phyloP scores from a whole-genome alignment of 2,113 vertebrate genomes.

The Zapornia atra region DNA sequence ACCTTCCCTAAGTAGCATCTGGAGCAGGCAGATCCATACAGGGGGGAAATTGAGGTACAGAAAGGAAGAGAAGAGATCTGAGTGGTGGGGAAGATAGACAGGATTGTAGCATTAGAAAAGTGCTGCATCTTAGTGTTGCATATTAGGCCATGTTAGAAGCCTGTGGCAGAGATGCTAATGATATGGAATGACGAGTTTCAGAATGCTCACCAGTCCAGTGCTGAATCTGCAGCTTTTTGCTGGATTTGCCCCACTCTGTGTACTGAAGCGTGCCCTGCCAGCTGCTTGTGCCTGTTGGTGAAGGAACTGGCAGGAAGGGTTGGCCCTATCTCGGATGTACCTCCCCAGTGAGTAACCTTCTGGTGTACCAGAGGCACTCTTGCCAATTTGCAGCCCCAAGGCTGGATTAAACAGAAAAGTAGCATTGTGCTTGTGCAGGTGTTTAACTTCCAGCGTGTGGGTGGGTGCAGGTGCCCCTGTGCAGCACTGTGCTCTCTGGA shows the following conservation, averaged over 20 bases:
- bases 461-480: background rate
- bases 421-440: background rate
- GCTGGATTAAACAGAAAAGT: background rate
- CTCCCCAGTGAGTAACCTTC: rapidly evolving
- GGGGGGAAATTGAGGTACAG: rapidly evolving
- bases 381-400: background rate
- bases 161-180: background rate
- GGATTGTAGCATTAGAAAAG: background rate
- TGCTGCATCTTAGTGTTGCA: background rate
- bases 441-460: background rate
- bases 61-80: background rate
- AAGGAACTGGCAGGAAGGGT: background rate
- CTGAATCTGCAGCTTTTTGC: background rate
- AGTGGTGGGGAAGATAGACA: background rate
- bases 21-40: background rate
- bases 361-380: background rate
- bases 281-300: background rate
- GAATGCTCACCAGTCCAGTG: background rate
- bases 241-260: background rate
- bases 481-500: background rate
- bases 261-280: background rate
- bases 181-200: background rate
- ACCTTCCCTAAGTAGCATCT: background rate
- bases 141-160: background rate
- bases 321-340: background rate